A percentile compares a stretch with the other conserved stretches of the same genome.
Evolutionary conservation across 2,888 invertebrate species (phyloP).

Genomic region (Mantis religiosa): DNA sequence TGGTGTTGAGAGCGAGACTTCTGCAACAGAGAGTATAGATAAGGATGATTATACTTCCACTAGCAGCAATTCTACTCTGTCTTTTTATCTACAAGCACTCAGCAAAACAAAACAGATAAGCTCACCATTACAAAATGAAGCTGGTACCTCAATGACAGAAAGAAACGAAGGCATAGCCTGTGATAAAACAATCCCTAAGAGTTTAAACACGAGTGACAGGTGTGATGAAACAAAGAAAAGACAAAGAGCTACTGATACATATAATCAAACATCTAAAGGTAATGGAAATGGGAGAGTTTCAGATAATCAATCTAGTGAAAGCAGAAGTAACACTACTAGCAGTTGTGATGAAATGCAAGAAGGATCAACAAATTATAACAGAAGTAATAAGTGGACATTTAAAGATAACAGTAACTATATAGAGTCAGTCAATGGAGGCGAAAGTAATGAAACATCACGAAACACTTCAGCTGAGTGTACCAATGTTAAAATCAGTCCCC

Average conservation of each 20-base stretch:
- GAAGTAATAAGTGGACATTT: not conserved
- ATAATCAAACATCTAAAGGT: too few relatives aligned
- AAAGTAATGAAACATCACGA: too few relatives aligned
- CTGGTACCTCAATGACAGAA: too few relatives aligned
- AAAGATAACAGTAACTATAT: not conserved
- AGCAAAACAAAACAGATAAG: not conserved
- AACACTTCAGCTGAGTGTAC: too few relatives aligned
- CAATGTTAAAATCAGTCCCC: too few relatives aligned
- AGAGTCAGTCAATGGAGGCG: not conserved
- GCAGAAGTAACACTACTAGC: not conserved
- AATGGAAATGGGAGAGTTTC: not conserved
- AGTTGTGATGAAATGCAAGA: not conserved
- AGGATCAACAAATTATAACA: not conserved
- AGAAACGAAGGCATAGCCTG: too few relatives aligned
- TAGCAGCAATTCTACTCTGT: too few relatives aligned
- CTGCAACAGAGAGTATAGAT: too few relatives aligned
- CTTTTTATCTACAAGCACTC: not conserved
- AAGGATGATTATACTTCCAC: too few relatives aligned
- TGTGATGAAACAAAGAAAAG: not conserved
- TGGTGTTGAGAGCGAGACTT: too few relatives aligned
- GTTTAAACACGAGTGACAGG: not conserved
- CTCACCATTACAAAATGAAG: not conserved
- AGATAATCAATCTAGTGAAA: not conserved
- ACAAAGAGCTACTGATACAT: too few relatives aligned
- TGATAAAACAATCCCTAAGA: too few relatives aligned